These are phyloP conservation scores for Drosophila aff. DNA, from an alignment of 1,140 invertebrate genomes.

Conservation along the genomic window DNA sequence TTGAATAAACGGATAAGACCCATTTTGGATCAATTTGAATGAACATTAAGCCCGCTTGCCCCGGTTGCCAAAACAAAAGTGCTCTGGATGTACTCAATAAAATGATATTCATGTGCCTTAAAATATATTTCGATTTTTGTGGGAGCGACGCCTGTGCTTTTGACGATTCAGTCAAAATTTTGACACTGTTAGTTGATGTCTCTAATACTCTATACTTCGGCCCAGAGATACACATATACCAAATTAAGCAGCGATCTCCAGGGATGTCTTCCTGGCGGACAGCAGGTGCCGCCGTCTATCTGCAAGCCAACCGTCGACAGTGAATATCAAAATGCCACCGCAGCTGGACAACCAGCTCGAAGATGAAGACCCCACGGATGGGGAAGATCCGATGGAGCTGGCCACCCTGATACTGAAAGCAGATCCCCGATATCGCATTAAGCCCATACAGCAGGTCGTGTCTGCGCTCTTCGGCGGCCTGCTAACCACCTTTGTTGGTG, in stretches of 20 bases:
- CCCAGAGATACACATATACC: conserved; percentile 1
- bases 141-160: background rate
- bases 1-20: background rate
- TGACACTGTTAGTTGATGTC: background rate
- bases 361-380: background rate
- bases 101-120: conserved; percentile 8
- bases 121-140: background rate
- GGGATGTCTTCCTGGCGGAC: conserved; percentile 26
- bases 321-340: conserved; percentile 33
- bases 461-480: conserved; percentile 95
- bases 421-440: conserved; percentile 91
- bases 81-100: conserved; percentile 10
- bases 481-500: conserved; percentile 95
- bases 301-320: background rate
- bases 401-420: conserved; percentile 79
- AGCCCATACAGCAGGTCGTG: conserved; percentile 94
- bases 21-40: background rate
- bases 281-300: conserved; percentile 2
- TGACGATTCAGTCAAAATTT: conserved; percentile 4
- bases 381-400: conserved; percentile 29
- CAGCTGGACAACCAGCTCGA: conserved; percentile 1
- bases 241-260: conserved; percentile 20
- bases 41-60: background rate
- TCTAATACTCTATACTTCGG: background rate
- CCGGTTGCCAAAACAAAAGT: conserved; percentile 3